A percentile compares a stretch with the other conserved stretches of the same genome.
Evolutionary conservation across 1,140 invertebrate genomes (phyloP).

Genomic region (Drosophila hydei): DNA sequence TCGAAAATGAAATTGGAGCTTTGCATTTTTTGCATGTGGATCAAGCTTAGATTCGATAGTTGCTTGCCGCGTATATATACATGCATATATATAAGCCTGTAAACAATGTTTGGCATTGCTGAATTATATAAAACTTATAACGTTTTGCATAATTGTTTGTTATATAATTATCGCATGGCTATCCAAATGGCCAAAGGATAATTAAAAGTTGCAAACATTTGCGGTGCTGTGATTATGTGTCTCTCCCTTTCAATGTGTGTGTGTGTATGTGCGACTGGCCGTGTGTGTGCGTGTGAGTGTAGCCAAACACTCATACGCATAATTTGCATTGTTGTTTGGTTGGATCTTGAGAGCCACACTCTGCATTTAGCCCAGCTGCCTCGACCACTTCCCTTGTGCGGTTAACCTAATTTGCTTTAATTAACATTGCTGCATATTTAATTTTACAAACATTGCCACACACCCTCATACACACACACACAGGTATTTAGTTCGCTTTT

Average conservation of each 20-base stretch:
- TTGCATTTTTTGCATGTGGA: no score
- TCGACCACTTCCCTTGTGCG: slow-evolving; percentile 34
- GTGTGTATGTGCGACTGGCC: slow-evolving; percentile 21
- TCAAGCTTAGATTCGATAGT: no score
- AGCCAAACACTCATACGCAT: slow-evolving; percentile 11
- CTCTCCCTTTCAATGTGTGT: slow-evolving; percentile 1
- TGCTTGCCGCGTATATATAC: no score
- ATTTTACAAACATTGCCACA: slow-evolving; percentile 63
- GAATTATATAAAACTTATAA: neutral
- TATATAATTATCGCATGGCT: neutral
- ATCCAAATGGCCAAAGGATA: neutral
- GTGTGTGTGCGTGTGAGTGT: slow-evolving; percentile 6
- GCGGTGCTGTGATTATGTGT: neutral
- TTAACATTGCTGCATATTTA: slow-evolving; percentile 77
- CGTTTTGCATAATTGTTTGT: neutral
- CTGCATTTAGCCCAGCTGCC: neutral
- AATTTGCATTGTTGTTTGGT: slow-evolving; percentile 38
- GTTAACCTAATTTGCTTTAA: slow-evolving; percentile 80
- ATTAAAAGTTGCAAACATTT: neutral
- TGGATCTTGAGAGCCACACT: neutral
- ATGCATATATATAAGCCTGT: no score
- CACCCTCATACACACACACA: slow-evolving; percentile 25
- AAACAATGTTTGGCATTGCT: no score
- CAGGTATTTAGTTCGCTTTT: slow-evolving; percentile 55
- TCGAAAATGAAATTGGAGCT: no score